Evolutionary conservation across 2,888 invertebrate species (phyloP).

Genomic region (Apodemia duryi): DNA sequence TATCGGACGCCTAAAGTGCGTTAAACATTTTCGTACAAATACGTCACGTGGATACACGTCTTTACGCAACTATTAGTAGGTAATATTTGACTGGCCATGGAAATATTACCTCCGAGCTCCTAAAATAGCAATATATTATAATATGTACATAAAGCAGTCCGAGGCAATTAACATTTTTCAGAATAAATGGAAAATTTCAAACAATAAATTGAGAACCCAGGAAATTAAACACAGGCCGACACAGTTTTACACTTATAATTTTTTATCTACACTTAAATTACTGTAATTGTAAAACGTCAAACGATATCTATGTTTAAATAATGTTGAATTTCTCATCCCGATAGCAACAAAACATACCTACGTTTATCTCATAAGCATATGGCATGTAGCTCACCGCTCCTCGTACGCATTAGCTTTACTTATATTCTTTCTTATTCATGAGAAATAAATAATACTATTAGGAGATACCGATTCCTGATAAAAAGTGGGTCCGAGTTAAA

Average conservation of each 20-base stretch:
- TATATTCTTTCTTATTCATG: slow-evolving; percentile 76
- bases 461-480: slow-evolving; percentile 79
- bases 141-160: too few species aligned
- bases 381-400: slow-evolving; percentile 71
- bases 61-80: too few species aligned
- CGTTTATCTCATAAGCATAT: slow-evolving; percentile 66
- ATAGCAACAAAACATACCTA: slow-evolving; percentile 47
- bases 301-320: slow-evolving; percentile 3
- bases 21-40: too few species aligned
- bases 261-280: neutral
- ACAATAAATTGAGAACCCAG: too few species aligned
- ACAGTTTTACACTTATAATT: neutral
- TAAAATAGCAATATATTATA: too few species aligned
- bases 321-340: slow-evolving; percentile 28
- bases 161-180: too few species aligned
- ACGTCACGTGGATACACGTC: too few species aligned
- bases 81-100: too few species aligned
- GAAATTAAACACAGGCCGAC: too few species aligned
- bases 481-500: slow-evolving; percentile 78
- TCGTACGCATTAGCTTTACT: slow-evolving; percentile 73
- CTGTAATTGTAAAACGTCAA: neutral
- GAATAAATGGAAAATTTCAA: too few species aligned
- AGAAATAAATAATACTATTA: slow-evolving; percentile 80
- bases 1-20: too few species aligned
- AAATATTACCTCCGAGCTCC: too few species aligned